A percentile compares a stretch with the other conserved stretches of the same genome.
Evolutionary conservation across 2,888 invertebrate species (phyloP).

Genomic region (Cerastis leucographa): DNA sequence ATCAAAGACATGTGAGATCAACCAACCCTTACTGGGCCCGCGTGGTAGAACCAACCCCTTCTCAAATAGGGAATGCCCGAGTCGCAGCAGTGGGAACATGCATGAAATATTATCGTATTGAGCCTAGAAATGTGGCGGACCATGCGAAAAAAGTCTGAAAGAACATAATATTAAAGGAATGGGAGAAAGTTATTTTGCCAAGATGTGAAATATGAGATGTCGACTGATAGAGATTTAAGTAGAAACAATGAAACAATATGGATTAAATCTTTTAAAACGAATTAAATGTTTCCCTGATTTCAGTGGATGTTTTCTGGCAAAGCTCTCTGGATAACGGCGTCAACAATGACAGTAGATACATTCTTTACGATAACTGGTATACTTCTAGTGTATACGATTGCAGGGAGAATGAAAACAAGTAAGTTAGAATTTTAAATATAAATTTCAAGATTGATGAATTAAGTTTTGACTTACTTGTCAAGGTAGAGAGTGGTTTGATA

Average conservation of each 20-base stretch:
- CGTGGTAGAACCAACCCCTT: too few relatives aligned
- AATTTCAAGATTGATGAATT: too few relatives aligned
- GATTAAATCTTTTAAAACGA: background rate
- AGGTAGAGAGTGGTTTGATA: too few relatives aligned
- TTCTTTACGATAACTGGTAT: constrained; percentile 88
- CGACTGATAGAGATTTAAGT: background rate
- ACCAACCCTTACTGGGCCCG: too few relatives aligned
- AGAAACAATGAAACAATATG: background rate
- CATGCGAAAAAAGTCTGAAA: background rate
- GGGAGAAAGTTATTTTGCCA: background rate
- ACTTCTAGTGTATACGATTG: constrained; percentile 51
- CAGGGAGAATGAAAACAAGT: constrained; percentile 10
- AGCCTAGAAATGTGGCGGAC: background rate
- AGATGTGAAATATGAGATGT: background rate
- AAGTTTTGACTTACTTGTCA: background rate
- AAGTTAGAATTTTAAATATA: too few relatives aligned
- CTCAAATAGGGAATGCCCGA: background rate
- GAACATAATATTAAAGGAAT: background rate
- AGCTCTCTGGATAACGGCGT: constrained; percentile 53
- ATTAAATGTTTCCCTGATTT: background rate
- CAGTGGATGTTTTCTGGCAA: constrained; percentile 8
- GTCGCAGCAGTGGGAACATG: background rate
- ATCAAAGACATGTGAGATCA: too few relatives aligned
- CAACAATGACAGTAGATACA: constrained; percentile 91
- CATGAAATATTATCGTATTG: background rate